Evolutionary conservation across 2,888 invertebrate species (phyloP), one percentile per base, ranked within the genome.

Genomic region (Eupithecia centaureata): DNA sequence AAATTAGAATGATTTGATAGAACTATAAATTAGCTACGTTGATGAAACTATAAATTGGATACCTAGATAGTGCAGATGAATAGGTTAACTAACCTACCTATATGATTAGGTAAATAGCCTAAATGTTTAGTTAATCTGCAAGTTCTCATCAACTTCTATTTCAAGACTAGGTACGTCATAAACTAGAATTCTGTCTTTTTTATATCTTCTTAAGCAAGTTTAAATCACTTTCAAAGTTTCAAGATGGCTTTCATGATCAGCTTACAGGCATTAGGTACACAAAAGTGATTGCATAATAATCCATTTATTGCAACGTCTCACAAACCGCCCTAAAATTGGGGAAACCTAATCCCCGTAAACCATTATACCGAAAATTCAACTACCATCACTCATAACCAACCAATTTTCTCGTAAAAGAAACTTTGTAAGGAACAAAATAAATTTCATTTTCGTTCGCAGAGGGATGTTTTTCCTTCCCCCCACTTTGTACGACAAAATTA

Each of bases 271-370:
- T 63, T 57, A 63, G 67, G 51, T 52, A 63, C 65, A 67, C 62
- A 62, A 82, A 82, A 81, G 80, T 86, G 88, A 90, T 91, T 89
- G 90, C 86, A 88, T 86, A 87, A 89, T 89, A 90, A 90, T 89
- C 86, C 87, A 86, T 87, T 91, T 89, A 89, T 84, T 85, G 87
- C 86, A 85, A 81, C 84, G 87, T 88, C 88, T 88, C 88, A 82
- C 83, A 83, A 84, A 80, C 80, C 79, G 79, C 82, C 83, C 83
- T 80, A 79, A 85, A 83, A 85, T 86, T 83, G 88, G 88, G 90
- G 89, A 88, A 92, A 91, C 91, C 89, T 90, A 92, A 92, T 92
- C 91, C 90, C 88, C 82, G 83, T 82, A 84, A 83, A 88, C 90
- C 86, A 91, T 92, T 91, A 92, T 88, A 89, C 88, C 86, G 85